phyloP scores from a whole-genome alignment of 2,797 vertebrate species.

The Takifugu ocellatus region DNA sequence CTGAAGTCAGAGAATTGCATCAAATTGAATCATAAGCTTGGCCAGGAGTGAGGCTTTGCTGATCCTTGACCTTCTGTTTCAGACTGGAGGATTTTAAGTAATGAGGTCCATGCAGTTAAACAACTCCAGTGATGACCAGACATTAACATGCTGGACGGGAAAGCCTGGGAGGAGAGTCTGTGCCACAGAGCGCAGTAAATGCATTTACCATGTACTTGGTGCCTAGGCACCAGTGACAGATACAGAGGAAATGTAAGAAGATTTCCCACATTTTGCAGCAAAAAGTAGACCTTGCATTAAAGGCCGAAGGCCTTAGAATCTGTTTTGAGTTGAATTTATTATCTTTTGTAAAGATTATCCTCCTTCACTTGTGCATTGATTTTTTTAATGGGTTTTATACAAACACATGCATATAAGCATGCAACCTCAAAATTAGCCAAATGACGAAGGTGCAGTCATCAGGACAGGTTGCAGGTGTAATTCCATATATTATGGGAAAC shows the following conservation, averaged over 20 bases:
- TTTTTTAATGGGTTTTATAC: no score
- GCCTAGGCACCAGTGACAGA: slow-evolving; percentile 29
- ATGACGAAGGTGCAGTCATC: no score
- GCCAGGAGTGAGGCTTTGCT: slow-evolving; percentile 71
- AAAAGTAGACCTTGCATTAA: slow-evolving; percentile 31
- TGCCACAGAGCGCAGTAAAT: slow-evolving; percentile 26
- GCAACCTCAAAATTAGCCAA: no score
- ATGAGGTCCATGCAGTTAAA: slow-evolving; percentile 72
- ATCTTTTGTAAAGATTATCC: no score
- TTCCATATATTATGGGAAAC: no score
- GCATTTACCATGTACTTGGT: slow-evolving; percentile 51
- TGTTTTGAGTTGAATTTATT: slow-evolving; percentile 4
- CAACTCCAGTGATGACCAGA: slow-evolving; percentile 46
- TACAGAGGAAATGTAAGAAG: slow-evolving; percentile 18
- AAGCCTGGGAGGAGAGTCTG: slow-evolving; percentile 6
- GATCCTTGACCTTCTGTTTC: slow-evolving; percentile 78
- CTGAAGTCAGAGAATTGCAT: slow-evolving; percentile 72
- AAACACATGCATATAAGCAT: no score
- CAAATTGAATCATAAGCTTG: slow-evolving; percentile 72
- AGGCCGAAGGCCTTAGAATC: slow-evolving; percentile 7
- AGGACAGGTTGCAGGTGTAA: no score
- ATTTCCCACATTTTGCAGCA: slow-evolving; percentile 26
- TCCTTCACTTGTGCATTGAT: no score
- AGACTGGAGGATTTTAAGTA: slow-evolving; percentile 72
- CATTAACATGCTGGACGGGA: slow-evolving; percentile 17